phyloP scores from a whole-genome alignment of 2,113 vertebrate genomes.

The Clarias macrocephalus region DNA sequence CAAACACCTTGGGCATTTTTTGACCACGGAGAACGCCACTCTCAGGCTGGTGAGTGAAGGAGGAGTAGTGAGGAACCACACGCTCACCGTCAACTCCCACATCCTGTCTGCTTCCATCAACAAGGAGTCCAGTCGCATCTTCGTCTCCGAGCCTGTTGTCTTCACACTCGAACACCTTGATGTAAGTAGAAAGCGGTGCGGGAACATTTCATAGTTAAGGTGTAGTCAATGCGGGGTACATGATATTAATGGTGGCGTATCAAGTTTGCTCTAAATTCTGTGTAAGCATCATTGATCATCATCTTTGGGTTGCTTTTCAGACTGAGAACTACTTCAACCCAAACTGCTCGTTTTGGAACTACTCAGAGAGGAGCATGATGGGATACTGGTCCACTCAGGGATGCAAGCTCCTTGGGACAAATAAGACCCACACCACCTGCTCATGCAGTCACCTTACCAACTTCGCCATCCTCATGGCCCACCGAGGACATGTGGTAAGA shows the following conservation, averaged over 20 bases:
- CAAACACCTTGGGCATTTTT: conserved; percentile 93
- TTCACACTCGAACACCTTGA: conserved; percentile 96
- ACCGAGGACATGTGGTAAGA: conserved; percentile 89
- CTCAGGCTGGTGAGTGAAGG: conserved; percentile 82
- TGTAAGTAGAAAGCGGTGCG: conserved; percentile 76
- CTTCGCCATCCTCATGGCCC: conserved; percentile 98
- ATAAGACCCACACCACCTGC: conserved; percentile 95
- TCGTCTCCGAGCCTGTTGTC: conserved; percentile 90
- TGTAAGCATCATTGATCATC: neutral
- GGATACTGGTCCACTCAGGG: conserved; percentile 99
- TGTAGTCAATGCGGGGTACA: neutral
- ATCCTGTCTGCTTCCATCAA: conserved; percentile 97
- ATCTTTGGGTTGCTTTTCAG: conserved; percentile 70
- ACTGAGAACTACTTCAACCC: conserved; percentile 98
- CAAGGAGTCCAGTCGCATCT: conserved; percentile 97
- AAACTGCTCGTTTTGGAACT: conserved; percentile 99
- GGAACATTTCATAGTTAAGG: neutral
- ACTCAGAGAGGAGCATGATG: conserved; percentile 98
- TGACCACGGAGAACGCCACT: conserved; percentile 94
- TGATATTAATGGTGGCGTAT: neutral
- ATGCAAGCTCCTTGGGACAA: conserved; percentile 93
- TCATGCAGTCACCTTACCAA: conserved; percentile 98
- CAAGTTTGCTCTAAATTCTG: neutral
- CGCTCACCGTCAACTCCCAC: conserved; percentile 94
- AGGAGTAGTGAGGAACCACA: conserved; percentile 83